Base-by-base conservation (phyloP, 2,797 vertebrate genomes). In the Megalops cyprinoides region DNA sequence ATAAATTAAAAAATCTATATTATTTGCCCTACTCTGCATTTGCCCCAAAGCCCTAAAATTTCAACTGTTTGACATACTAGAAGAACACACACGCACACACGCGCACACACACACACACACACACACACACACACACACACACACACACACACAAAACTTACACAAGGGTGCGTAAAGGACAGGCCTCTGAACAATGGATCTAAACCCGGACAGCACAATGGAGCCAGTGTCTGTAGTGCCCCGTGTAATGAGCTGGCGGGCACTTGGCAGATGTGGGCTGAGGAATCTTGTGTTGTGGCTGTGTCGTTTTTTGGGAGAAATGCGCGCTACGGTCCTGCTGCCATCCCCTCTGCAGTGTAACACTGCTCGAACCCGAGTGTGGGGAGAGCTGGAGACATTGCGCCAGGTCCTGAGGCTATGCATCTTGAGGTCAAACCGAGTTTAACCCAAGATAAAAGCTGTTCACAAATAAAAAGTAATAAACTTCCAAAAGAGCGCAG, bases 361-460 rank as follows among this genome's bases (percentile, higher is more conserved):
- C 15, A 20, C n/a, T 37, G 55, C 34, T 15, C 1, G 4, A 14
- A 12, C n/a, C 55, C 46, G 56, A 56, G 20, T 37, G n/a, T 14
- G 39, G 49, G 3, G 37, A 25, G 1, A 42, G 12, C 20, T 25
- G n/a, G 31, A 77, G n/a, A 42, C 31, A 0, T 7, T n/a, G n/a
- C n/a, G n/a, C n/a, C n/a, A 1, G 28, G 3, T 1, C 4, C 0
- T 9, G 6, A 15, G 10, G 31, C 42, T 23, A 25, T 31, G 79
- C 10, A 60, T 28, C 3, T 44, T 75, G 39, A 48, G 69, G 25
- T 46, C 55, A 28, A 62, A 46, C 28, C 28, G 12, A 51, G 69
- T 53, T 75, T 79, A 79, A 79, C 79, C 77, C 56, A 53, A 60
- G 81, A 79, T 67, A 67, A 75, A 82, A 74, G 62, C 23, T 15